Conservation (phyloP, 2,797 vertebrate genomes). For the Urosaurus nigricauda region DNA sequence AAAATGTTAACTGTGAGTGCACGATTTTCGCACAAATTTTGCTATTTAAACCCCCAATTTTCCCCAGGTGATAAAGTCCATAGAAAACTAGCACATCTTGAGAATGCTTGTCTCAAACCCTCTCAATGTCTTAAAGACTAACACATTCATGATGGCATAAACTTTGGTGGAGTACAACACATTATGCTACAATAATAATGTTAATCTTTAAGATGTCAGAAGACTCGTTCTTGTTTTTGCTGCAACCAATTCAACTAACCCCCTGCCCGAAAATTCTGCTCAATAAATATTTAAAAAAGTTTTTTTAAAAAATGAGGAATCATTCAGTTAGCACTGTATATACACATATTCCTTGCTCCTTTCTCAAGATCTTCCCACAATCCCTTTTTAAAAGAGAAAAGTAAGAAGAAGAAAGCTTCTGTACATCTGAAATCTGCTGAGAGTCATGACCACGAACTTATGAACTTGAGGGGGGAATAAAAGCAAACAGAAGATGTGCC, state of each 20-base stretch:
- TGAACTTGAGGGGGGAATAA: constrained; percentile 6
- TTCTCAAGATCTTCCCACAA: neutral
- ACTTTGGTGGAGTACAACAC: neutral
- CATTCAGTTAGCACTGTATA: neutral
- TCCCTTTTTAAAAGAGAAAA: neutral
- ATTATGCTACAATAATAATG: neutral
- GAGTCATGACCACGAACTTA: constrained; percentile 22
- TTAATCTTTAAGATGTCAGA: neutral
- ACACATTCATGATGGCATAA: neutral
- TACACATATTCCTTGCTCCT: neutral
- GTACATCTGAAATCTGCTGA: constrained; percentile 25
- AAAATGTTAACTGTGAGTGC: too few species aligned
- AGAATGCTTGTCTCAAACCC: neutral
- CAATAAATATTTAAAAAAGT: neutral
- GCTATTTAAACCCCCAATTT: too few species aligned
- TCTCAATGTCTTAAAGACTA: neutral
- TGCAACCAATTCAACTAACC: neutral
- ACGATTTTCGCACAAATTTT: too few species aligned
- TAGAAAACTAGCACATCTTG: neutral
- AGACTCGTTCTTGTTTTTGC: neutral
- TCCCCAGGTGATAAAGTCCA: too few species aligned
- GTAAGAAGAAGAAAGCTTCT: neutral
- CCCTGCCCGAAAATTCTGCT: neutral
- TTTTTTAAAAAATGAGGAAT: neutral
- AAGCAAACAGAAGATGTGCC: constrained; percentile 68